A percentile compares a stretch with the other conserved stretches of the same genome.
Conservation (phyloP, 1,140 invertebrate species). For the Pantala flavescens region DNA sequence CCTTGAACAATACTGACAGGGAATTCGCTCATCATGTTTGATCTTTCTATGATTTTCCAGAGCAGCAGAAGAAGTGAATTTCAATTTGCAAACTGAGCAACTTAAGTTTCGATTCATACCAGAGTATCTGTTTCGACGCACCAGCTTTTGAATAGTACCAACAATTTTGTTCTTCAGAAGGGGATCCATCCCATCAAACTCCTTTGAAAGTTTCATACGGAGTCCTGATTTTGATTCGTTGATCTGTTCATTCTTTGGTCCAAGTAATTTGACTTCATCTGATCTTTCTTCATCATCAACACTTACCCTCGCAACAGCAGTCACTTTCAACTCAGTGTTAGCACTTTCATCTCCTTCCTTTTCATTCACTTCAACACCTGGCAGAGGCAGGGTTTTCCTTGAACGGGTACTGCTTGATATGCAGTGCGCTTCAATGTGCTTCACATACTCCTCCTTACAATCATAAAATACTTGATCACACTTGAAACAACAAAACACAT, state of each 20-base stretch:
- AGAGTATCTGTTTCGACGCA: background rate
- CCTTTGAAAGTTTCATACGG: conserved; percentile 8
- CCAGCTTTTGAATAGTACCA: background rate
- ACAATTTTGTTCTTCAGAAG: conserved; percentile 12
- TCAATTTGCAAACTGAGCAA: background rate
- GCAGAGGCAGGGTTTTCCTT: background rate
- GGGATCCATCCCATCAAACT: background rate
- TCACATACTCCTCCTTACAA: background rate
- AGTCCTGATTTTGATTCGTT: background rate
- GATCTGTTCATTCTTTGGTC: background rate
- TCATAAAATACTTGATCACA: background rate
- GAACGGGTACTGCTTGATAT: background rate
- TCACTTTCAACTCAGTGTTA: background rate
- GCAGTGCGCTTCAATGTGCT: background rate
- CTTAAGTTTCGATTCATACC: background rate
- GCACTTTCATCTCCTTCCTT: background rate
- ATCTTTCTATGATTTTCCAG: background rate
- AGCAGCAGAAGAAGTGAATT: background rate
- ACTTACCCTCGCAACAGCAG: background rate
- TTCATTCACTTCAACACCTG: background rate
- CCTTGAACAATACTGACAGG: background rate
- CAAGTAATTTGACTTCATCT: background rate
- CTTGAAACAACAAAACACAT: background rate
- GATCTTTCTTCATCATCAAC: background rate
- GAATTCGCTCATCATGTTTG: background rate